A percentile compares a stretch with the other conserved stretches of the same genome.
Evolutionary conservation across 2,113 vertebrate species (phyloP).

Genomic region (Elgaria multicarinata): DNA sequence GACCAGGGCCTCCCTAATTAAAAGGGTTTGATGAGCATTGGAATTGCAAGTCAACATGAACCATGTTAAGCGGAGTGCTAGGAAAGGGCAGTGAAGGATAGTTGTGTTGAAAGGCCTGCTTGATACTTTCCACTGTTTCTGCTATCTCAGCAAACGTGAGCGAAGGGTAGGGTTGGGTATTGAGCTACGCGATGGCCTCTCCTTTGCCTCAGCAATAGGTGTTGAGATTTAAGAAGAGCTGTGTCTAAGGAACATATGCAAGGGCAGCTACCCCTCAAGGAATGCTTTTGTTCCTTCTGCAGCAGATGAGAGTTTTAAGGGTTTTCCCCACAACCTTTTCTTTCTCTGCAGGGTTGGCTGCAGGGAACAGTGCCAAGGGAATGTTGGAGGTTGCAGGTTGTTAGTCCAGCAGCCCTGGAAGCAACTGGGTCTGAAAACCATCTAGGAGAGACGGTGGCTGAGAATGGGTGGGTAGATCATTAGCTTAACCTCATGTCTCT

Average conservation of each 20-base stretch:
- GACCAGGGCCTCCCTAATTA: too few species aligned
- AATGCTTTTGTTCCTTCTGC: background rate
- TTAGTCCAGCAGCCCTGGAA: too few species aligned
- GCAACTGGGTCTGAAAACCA: background rate
- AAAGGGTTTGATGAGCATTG: too few species aligned
- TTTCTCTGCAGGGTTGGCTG: background rate
- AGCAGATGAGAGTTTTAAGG: background rate
- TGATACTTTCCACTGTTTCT: background rate
- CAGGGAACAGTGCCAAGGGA: background rate
- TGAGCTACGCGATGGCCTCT: background rate
- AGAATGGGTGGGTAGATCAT: background rate
- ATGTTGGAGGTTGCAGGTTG: background rate
- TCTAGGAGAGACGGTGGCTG: background rate
- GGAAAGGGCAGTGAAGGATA: too few species aligned
- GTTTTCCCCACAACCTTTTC: background rate
- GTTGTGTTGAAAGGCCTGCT: too few species aligned
- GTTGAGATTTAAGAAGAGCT: background rate
- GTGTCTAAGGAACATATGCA: background rate
- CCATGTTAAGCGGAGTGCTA: too few species aligned
- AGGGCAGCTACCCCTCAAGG: background rate
- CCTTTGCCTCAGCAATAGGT: background rate
- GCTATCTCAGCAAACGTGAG: background rate
- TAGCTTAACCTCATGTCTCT: background rate
- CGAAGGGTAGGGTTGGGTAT: background rate
- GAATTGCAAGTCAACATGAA: too few species aligned